These are phyloP conservation scores for Turdus rufiventris DNA, from an alignment of 2,113 vertebrate species.

Conservation along the genomic window DNA sequence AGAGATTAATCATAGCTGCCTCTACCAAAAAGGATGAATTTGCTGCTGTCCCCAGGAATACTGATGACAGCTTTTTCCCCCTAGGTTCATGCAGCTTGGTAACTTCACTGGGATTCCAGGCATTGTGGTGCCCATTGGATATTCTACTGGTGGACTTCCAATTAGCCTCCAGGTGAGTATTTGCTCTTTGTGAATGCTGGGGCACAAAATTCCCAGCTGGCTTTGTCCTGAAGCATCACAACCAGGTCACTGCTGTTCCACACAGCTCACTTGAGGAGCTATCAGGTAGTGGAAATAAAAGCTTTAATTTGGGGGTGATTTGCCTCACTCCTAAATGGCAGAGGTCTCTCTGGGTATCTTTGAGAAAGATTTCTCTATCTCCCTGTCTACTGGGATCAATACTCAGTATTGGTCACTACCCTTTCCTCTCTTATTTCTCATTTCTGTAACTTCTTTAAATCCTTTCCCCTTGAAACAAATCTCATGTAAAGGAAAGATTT, in stretches of 20 bases:
- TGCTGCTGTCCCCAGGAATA: background rate
- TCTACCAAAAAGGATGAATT: background rate
- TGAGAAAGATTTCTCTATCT: background rate
- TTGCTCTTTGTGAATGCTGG: background rate
- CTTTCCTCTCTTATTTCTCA: background rate
- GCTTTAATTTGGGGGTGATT: background rate
- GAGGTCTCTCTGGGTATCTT: background rate
- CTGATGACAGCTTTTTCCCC: background rate
- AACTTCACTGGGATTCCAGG: slow-evolving; percentile 69
- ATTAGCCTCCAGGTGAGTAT: slow-evolving; percentile 52
- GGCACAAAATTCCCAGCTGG: background rate
- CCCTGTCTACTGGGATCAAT: background rate
- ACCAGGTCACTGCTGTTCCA: background rate
- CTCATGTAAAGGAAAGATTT: background rate
- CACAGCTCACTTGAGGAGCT: background rate
- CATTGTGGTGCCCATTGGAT: slow-evolving; percentile 63
- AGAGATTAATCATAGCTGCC: background rate
- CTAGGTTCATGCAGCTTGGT: slow-evolving; percentile 64
- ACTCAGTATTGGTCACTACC: background rate
- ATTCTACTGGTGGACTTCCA: slow-evolving; percentile 51
- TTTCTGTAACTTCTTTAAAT: background rate
- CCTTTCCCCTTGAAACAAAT: background rate
- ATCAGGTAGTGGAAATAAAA: background rate
- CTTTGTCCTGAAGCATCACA: background rate
- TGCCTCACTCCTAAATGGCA: background rate